Conservation (phyloP, 2,113 vertebrate species). For the Cyprichromis sp. region DNA sequence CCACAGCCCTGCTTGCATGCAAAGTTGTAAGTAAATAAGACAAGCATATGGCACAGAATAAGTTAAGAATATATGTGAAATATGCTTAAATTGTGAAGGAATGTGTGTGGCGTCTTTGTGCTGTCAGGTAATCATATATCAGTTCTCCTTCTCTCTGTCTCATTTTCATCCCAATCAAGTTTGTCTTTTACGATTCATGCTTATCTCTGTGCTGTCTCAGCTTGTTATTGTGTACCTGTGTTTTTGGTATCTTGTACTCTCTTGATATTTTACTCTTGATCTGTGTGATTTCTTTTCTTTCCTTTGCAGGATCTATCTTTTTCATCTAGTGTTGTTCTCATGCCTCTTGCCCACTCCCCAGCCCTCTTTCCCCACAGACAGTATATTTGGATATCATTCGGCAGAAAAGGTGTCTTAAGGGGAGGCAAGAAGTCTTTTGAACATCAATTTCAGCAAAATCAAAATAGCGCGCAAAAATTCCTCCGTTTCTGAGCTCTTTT, state of each 20-base stretch:
- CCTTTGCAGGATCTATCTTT: background rate
- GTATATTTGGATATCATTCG: constrained; percentile 2
- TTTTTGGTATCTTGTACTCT: constrained; percentile 13
- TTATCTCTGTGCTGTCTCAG: constrained; percentile 32
- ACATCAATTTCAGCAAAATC: background rate
- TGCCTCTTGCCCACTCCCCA: background rate
- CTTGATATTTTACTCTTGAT: constrained; percentile 34
- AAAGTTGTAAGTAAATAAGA: constrained; percentile 45
- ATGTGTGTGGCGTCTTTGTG: constrained; percentile 28
- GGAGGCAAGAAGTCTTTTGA: background rate
- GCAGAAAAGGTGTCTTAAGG: background rate
- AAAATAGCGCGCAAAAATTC: background rate
- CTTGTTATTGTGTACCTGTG: constrained; percentile 38
- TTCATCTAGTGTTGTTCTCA: constrained; percentile 7
- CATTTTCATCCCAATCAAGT: constrained; percentile 57
- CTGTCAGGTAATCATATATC: constrained; percentile 27
- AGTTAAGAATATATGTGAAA: constrained; percentile 32
- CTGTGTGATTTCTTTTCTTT: constrained; percentile 22
- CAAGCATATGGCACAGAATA: constrained; percentile 53
- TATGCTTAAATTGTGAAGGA: constrained; percentile 42
- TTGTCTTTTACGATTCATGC: constrained; percentile 43
- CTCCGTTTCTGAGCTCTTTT: background rate
- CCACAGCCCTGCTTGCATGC: constrained; percentile 21
- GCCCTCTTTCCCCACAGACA: background rate
- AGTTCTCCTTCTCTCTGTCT: constrained; percentile 41